Conservation (phyloP, 30 jellyfish, hydroid and myxozoan genomes). For the Aurelia aurita region DNA sequence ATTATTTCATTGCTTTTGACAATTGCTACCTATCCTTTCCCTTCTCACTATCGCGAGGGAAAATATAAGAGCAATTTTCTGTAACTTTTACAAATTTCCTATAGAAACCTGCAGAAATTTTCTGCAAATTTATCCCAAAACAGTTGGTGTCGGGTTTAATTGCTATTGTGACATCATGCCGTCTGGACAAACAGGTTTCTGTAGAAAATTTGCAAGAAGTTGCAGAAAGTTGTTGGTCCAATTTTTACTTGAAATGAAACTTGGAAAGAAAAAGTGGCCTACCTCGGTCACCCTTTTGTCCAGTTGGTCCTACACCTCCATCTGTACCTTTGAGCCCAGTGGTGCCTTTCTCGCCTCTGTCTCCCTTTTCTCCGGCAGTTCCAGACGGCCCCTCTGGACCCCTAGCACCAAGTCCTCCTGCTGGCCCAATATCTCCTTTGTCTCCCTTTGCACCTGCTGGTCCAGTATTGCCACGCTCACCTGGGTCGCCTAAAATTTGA, state of each 20-base stretch:
- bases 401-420: conserved; percentile 54
- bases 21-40: too few relatives aligned
- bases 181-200: too few relatives aligned
- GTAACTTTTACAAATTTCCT: too few relatives aligned
- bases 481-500: conserved; percentile 61
- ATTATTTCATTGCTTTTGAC: too few relatives aligned
- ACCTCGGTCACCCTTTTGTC: conserved; percentile 80
- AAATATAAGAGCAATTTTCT: too few relatives aligned
- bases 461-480: conserved; percentile 66
- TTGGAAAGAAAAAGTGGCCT: neutral
- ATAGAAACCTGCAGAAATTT: too few relatives aligned
- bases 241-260: neutral
- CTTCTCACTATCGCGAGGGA: too few relatives aligned
- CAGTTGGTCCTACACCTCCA: conserved; percentile 51
- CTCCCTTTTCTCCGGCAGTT: conserved; percentile 72
- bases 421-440: conserved; percentile 65
- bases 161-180: too few relatives aligned
- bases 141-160: too few relatives aligned
- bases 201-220: too few relatives aligned
- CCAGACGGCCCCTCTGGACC: conserved; percentile 79
- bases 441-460: conserved; percentile 69
- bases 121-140: too few relatives aligned
- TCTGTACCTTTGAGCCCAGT: conserved; percentile 38
- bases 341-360: conserved; percentile 71
- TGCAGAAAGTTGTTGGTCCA: too few relatives aligned